Evolutionary conservation across 2,113 vertebrate species (phyloP).

Genomic region (Thinocorus orbignyianus): DNA sequence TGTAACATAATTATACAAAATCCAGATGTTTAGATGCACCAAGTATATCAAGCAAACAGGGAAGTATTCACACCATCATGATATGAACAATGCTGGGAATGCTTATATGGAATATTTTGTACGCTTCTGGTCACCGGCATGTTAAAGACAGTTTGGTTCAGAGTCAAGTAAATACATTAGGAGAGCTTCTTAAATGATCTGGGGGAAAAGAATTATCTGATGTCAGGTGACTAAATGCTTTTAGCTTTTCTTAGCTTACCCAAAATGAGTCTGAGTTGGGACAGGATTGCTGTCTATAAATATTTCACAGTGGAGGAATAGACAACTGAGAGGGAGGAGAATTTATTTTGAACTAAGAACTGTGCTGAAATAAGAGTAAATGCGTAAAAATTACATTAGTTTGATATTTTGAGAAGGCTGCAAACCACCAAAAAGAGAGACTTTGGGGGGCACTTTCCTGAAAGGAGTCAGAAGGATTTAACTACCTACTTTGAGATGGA

Average conservation of each 20-base stretch:
- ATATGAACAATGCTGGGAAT: neutral
- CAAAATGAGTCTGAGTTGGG: slow-evolving; percentile 14
- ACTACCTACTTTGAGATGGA: neutral
- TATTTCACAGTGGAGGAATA: slow-evolving; percentile 25
- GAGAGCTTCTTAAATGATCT: neutral
- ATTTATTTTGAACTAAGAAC: slow-evolving; percentile 45
- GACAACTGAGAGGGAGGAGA: slow-evolving; percentile 38
- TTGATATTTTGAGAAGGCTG: neutral
- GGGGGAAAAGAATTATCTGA: neutral
- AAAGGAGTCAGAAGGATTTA: neutral
- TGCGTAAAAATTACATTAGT: neutral
- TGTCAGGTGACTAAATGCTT: slow-evolving; percentile 24
- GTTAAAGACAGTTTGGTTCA: neutral
- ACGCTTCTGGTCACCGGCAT: neutral
- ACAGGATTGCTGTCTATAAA: slow-evolving; percentile 43
- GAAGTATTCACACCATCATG: neutral
- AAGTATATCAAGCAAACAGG: neutral
- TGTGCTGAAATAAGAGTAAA: slow-evolving; percentile 10
- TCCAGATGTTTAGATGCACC: neutral
- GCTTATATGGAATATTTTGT: neutral
- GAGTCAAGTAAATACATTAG: neutral
- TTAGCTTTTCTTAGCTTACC: slow-evolving; percentile 43
- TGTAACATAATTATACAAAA: neutral
- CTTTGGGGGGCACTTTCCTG: neutral
- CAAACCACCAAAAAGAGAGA: neutral